phyloP scores from a whole-genome alignment of 1,140 invertebrate species.

The Aphelinus atriplicis region DNA sequence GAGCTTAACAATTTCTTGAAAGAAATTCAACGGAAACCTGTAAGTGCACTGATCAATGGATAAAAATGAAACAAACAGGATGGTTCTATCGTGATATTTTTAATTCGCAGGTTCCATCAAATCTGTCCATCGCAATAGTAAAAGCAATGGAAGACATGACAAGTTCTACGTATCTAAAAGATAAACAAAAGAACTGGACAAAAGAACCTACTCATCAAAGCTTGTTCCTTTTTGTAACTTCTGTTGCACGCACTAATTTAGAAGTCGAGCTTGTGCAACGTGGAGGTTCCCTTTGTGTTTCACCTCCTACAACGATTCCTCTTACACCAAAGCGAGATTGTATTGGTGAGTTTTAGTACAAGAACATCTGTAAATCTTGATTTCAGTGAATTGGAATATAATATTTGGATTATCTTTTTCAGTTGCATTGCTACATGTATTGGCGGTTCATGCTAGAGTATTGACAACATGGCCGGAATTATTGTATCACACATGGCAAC shows the following conservation, averaged over 20 bases:
- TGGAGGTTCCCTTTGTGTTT: slow-evolving; percentile 77
- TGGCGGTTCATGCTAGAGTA: slow-evolving; percentile 83
- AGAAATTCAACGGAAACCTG: slow-evolving; percentile 74
- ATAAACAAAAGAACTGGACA: slow-evolving; percentile 65
- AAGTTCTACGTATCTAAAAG: slow-evolving; percentile 76
- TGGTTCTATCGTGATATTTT: background rate
- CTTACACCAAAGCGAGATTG: slow-evolving; percentile 84
- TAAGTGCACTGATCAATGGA: slow-evolving; percentile 53
- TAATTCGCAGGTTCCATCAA: slow-evolving; percentile 53
- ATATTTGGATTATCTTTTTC: slow-evolving; percentile 45
- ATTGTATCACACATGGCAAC: slow-evolving; percentile 69
- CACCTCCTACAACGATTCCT: slow-evolving; percentile 68
- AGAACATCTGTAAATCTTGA: background rate
- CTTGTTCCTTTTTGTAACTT: slow-evolving; percentile 88
- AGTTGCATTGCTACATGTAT: slow-evolving; percentile 89
- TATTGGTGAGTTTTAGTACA: slow-evolving; percentile 72
- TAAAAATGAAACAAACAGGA: too few relatives aligned
- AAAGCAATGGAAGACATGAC: slow-evolving; percentile 96
- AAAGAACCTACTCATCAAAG: slow-evolving; percentile 74
- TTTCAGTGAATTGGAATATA: background rate
- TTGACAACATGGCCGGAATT: slow-evolving; percentile 75
- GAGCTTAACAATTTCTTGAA: slow-evolving; percentile 74
- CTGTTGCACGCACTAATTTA: slow-evolving; percentile 91
- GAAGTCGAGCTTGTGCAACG: slow-evolving; percentile 91
- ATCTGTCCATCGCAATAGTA: slow-evolving; percentile 80